phyloP scores from a whole-genome alignment of 1,140 invertebrate species.

The Melanaphis sacchari region DNA sequence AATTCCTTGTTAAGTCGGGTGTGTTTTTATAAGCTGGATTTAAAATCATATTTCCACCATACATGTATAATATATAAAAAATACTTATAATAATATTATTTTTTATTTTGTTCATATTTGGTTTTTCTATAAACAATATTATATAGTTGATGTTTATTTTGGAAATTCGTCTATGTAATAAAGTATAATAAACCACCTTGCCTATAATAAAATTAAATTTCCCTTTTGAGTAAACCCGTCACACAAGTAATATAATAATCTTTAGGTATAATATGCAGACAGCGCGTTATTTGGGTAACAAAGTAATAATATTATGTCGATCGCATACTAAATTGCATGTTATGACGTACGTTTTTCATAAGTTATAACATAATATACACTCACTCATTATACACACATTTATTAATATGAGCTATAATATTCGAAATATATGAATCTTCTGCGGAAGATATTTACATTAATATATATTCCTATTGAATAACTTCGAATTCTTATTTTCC shows the following conservation, averaged over 20 bases:
- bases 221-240: background rate
- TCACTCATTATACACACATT: background rate
- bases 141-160: background rate
- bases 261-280: background rate
- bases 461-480: background rate
- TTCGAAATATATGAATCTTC: background rate
- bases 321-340: background rate
- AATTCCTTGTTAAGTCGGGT: no score
- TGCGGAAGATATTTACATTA: background rate
- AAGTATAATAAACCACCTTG: no score
- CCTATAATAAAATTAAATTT: background rate
- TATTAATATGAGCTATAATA: background rate
- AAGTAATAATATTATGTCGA: background rate
- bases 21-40: background rate
- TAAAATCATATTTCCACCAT: background rate
- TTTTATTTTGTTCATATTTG: background rate
- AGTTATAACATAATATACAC: no score
- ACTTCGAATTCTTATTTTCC: background rate
- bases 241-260: background rate
- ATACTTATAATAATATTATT: background rate
- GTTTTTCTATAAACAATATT: background rate
- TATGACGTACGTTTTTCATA: no score
- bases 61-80: background rate
- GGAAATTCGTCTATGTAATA: background rate
- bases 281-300: background rate